Evolutionary conservation across 2,113 vertebrate species (phyloP), one percentile per base, ranked within the genome.

Genomic region (Vimba vimba): DNA sequence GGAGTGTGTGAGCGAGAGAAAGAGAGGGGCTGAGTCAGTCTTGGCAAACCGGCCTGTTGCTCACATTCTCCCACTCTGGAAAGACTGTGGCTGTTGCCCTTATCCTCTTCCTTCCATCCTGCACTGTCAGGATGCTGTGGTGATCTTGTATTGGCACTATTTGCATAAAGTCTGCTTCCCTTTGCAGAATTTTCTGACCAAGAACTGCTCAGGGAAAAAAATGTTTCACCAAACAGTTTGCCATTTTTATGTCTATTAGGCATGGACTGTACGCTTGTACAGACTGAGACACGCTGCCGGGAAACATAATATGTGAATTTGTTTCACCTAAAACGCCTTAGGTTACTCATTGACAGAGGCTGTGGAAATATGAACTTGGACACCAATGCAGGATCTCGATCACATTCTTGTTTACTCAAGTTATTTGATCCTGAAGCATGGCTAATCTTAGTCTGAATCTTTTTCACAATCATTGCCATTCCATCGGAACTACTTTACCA

Each of bases 81-180:
- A 80, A 45, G n/a, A 30, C 59, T 60, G 39, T 43, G 57, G 36
- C 78, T 64, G n/a, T 15, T 80, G 7, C n/a, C 79, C 39, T 45
- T 73, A 73, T 82, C 76, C 77, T 30, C 55, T 69, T 78, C 50
- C 75, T 84, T 43, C 62, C 25, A 17, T 68, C 83, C 80, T 80
- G 85, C 23, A 74, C 87, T 82, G 84, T 80, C 23, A 25, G 4
- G 2, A 36, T n/a, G 5, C 33, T 39, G 55, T 12, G 27, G 6
- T 21, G 39, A 30, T 64, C 8, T 64, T 64, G 78, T 47, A 27
- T 12, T 27, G 8, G 23, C 2, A n/a, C 23, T 73, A n/a, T 45
- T 47, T 23, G 43, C 6, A 47, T 6, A 45, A 74, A 74, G 10
- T 74, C 23, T 74, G 6, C 4, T 33, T 62, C 4, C 4, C 60